These are phyloP conservation scores for Heliocidaris erythrogramma DNA, from an alignment of 35 echinoderm and acorn worm genomes.

Conservation along the genomic window DNA sequence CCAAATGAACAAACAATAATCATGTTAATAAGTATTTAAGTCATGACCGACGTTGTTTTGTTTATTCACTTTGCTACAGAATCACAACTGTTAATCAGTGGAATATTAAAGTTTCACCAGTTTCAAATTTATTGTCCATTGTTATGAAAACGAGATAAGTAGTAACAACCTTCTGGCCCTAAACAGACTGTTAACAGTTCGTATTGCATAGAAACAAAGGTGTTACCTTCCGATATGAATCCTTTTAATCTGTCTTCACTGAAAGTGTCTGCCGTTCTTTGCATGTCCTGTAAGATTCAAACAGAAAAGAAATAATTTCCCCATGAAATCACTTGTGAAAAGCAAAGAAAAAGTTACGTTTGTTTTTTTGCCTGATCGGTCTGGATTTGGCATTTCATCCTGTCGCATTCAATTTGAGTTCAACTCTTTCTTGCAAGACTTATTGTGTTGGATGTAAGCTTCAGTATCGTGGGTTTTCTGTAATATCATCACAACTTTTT, in stretches of 20 bases:
- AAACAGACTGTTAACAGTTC: no score
- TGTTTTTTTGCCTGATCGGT: not conserved
- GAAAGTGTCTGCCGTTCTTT: constrained; percentile 81
- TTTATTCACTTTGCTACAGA: no score
- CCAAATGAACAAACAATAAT: no score
- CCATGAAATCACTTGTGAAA: not conserved
- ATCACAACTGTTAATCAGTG: no score
- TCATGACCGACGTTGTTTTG: no score
- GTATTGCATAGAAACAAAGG: no score
- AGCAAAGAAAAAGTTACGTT: not conserved
- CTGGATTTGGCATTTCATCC: not conserved
- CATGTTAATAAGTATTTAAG: no score
- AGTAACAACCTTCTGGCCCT: no score
- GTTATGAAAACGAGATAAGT: no score
- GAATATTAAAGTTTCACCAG: no score
- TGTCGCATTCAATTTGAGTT: not conserved
- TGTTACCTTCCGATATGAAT: constrained; percentile 94
- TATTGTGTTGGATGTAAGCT: not conserved
- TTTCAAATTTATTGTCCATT: no score
- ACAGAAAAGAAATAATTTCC: constrained; percentile 19
- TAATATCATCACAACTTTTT: not conserved
- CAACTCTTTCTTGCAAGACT: not conserved
- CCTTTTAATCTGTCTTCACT: constrained; percentile 85
- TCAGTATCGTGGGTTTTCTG: not conserved
- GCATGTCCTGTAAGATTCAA: constrained; percentile 70